These are phyloP conservation scores for Triplophysa yarkandensis DNA, from an alignment of 2,797 vertebrate species.

Conservation along the genomic window DNA sequence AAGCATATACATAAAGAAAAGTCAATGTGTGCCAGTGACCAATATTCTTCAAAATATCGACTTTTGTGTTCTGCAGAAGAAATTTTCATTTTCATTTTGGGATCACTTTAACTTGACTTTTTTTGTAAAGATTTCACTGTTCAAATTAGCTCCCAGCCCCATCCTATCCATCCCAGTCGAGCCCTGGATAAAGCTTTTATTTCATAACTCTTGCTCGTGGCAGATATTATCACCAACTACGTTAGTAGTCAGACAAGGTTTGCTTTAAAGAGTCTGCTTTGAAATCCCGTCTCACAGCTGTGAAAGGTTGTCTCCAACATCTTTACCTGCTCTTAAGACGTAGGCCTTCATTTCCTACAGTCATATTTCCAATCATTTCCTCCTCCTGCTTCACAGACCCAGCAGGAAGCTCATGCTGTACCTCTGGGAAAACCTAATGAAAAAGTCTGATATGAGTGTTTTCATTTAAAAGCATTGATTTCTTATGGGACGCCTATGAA, in stretches of 20 bases:
- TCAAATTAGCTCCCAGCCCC: neutral
- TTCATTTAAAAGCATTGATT: conserved; percentile 17
- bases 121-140: conserved; percentile 6
- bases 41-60: too few relatives aligned
- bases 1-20: too few relatives aligned
- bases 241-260: conserved; percentile 49
- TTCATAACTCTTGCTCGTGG: conserved; percentile 27
- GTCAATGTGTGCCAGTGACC: too few relatives aligned
- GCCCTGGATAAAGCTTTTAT: conserved; percentile 36
- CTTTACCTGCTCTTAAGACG: conserved; percentile 26
- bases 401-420: conserved; percentile 3
- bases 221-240: conserved; percentile 52
- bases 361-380: conserved; percentile 31
- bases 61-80: too few relatives aligned
- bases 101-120: neutral
- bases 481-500: conserved; percentile 14
- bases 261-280: conserved; percentile 49
- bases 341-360: conserved; percentile 42
- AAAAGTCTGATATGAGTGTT: conserved; percentile 24
- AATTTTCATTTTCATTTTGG: too few relatives aligned
- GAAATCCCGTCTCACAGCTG: conserved; percentile 42
- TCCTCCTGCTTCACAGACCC: conserved; percentile 25
- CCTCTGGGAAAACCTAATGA: conserved; percentile 24
- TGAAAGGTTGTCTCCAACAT: conserved; percentile 37
- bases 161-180: neutral